phyloP scores from a whole-genome alignment of 2,113 vertebrate genomes.

The Microtus oregoni region DNA sequence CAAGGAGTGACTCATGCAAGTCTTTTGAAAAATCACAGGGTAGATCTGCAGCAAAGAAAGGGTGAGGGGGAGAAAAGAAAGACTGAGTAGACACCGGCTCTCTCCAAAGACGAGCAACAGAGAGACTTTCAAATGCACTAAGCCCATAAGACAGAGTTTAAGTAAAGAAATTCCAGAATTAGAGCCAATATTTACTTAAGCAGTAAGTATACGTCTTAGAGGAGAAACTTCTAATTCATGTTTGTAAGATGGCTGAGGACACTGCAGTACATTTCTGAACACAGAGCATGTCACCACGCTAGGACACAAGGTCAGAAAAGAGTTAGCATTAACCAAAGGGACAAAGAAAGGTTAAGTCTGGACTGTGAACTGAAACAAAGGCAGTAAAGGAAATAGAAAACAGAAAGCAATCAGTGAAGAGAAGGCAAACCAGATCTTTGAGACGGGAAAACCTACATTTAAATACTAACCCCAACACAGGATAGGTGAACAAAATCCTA shows the following conservation, averaged over 20 bases:
- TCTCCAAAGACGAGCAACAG: conserved; percentile 47
- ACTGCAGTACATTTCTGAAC: background rate
- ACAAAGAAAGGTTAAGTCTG: background rate
- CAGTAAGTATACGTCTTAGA: background rate
- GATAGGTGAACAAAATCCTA: background rate
- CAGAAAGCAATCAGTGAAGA: background rate
- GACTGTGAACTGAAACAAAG: background rate
- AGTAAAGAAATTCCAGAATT: conserved; percentile 13
- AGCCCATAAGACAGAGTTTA: conserved; percentile 12
- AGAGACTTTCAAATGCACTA: conserved; percentile 44
- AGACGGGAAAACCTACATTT: background rate
- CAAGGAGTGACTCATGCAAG: conserved; percentile 69
- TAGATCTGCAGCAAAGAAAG: background rate
- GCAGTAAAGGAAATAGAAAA: background rate
- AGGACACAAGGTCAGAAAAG: conserved; percentile 15
- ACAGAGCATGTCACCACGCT: background rate
- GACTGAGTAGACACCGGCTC: conserved; percentile 15
- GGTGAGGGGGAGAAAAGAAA: background rate
- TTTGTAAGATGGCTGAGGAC: background rate
- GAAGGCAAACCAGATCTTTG: background rate
- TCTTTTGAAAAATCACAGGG: conserved; percentile 19
- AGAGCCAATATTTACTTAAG: conserved; percentile 59
- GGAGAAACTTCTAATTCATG: conserved; percentile 2
- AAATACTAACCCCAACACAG: background rate
- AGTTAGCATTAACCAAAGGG: conserved; percentile 5